Evolutionary conservation across 1,140 invertebrate genomes (phyloP).

Genomic region (Anastrepha obliqua): DNA sequence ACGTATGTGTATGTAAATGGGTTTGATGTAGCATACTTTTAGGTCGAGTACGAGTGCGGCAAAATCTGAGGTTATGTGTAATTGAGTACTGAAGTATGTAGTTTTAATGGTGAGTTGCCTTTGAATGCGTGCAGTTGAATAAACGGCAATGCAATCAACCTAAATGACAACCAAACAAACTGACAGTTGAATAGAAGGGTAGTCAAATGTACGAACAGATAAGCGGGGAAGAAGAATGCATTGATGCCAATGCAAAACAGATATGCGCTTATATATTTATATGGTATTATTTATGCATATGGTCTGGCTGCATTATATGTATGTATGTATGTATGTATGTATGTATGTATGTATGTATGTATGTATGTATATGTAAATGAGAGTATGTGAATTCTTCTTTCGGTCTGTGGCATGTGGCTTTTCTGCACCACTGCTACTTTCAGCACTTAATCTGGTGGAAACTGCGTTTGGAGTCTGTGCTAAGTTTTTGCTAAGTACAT

Average conservation of each 20-base stretch:
- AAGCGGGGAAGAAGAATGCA: background rate
- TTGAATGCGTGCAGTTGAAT: background rate
- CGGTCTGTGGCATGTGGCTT: background rate
- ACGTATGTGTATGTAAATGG: too few species aligned
- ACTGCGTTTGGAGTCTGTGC: background rate
- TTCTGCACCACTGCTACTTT: background rate
- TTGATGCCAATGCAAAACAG: background rate
- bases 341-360: background rate
- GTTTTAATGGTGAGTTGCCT: slow-evolving; percentile 26
- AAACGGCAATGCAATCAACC: slow-evolving; percentile 11
- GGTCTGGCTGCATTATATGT: too few species aligned
- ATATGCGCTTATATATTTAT: background rate
- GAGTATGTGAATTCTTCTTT: background rate
- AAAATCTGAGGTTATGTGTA: background rate
- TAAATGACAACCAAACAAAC: slow-evolving; percentile 33
- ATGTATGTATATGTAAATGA: background rate
- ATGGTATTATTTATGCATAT: background rate
- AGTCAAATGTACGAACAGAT: background rate
- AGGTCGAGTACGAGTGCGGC: background rate
- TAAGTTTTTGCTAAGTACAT: background rate
- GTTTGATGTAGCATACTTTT: slow-evolving; percentile 7
- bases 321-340: background rate
- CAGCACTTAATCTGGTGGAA: background rate
- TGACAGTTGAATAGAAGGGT: background rate
- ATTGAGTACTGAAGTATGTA: background rate